phyloP scores from a whole-genome alignment of 2,113 vertebrate species.

The Vidua macroura region DNA sequence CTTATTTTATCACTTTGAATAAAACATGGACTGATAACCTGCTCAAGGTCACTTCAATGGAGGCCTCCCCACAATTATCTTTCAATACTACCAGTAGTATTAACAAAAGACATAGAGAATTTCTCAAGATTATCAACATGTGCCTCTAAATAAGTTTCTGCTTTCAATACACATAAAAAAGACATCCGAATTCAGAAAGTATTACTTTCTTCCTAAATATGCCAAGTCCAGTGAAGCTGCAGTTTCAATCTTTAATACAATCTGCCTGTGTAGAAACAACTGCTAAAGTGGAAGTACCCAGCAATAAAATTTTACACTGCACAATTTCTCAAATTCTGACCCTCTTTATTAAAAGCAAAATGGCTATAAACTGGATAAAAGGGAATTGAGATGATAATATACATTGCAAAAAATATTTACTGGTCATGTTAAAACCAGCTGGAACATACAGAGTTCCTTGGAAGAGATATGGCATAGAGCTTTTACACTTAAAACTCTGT shows the following conservation, averaged over 20 bases:
- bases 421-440: not conserved
- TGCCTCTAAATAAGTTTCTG: not conserved
- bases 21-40: not conserved
- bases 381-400: not conserved
- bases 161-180: not conserved
- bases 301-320: not conserved
- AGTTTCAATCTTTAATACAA: conserved; percentile 5
- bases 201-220: not conserved
- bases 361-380: not conserved
- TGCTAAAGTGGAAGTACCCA: not conserved
- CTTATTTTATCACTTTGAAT: not conserved
- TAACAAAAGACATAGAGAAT: not conserved
- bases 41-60: not conserved
- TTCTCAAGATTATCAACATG: not conserved
- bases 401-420: not conserved
- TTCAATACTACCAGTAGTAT: not conserved
- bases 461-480: not conserved
- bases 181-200: not conserved
- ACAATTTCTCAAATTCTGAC: not conserved
- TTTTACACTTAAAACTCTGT: not conserved
- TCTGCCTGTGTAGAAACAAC: not conserved
- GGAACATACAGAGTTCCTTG: not conserved
- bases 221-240: not conserved
- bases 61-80: not conserved
- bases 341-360: not conserved